A percentile compares a stretch with the other conserved stretches of the same genome.
Evolutionary conservation across 1,140 invertebrate genomes (phyloP).

Genomic region (Megathymus violae): DNA sequence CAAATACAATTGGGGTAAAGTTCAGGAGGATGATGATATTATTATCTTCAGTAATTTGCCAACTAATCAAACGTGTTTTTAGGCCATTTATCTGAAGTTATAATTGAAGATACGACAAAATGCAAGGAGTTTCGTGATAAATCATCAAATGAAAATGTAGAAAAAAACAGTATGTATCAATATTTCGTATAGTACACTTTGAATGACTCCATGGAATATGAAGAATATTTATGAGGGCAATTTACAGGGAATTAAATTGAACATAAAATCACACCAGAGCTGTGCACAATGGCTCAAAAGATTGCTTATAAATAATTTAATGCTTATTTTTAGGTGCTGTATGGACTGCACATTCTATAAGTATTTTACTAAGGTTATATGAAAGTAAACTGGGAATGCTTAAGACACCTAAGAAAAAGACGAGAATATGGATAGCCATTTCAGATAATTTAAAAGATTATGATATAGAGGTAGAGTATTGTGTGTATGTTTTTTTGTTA

Average conservation of each 20-base stretch:
- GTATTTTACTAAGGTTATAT: constrained; percentile 52
- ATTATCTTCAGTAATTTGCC: too few species aligned
- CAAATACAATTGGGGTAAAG: too few species aligned
- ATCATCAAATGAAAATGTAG: constrained; percentile 25
- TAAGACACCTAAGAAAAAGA: constrained; percentile 59
- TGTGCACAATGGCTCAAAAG: too few species aligned
- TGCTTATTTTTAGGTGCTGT: constrained; percentile 52
- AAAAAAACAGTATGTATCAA: constrained; percentile 41
- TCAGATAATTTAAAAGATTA: constrained; percentile 52
- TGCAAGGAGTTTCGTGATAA: constrained; percentile 20
- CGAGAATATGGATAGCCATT: constrained; percentile 54
- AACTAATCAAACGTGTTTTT: too few species aligned
- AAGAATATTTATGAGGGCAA: too few species aligned
- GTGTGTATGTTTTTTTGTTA: too few species aligned
- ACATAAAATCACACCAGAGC: too few species aligned
- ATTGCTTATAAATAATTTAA: too few species aligned
- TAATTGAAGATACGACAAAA: neutral
- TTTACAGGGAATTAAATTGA: too few species aligned
- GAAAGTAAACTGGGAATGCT: constrained; percentile 54
- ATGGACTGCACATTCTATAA: constrained; percentile 49
- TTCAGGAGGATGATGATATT: too few species aligned
- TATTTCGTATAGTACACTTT: constrained; percentile 4
- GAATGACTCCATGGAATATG: too few species aligned
- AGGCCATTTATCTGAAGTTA: neutral
- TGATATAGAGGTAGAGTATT: too few species aligned